These are phyloP conservation scores for Psittacula cyanocephala DNA, from an alignment of 2,113 vertebrate genomes.

Conservation along the genomic window DNA sequence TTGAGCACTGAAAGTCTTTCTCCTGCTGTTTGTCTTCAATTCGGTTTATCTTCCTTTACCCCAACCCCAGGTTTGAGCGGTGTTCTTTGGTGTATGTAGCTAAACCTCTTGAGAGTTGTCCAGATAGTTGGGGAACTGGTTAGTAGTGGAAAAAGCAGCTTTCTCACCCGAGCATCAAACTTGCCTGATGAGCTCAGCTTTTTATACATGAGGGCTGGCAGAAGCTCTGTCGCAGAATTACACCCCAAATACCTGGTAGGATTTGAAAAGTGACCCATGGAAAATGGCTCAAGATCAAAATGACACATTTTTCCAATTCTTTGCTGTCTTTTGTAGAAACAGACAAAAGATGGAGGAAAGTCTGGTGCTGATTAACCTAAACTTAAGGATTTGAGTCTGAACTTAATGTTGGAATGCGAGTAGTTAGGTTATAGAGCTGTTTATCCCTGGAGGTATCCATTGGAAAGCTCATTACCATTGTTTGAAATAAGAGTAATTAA, in stretches of 20 bases:
- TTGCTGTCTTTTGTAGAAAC: background rate
- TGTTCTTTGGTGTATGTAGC: background rate
- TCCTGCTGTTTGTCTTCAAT: background rate
- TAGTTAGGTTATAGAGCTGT: background rate
- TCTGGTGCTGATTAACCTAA: slow-evolving; percentile 50
- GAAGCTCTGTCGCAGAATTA: background rate
- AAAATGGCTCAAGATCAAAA: background rate
- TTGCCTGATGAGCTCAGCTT: background rate
- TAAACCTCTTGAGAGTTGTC: background rate
- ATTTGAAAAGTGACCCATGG: background rate
- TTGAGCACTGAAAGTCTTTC: background rate
- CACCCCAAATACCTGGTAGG: background rate
- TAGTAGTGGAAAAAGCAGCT: background rate
- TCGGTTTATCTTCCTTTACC: background rate
- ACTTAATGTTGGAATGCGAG: slow-evolving; percentile 6
- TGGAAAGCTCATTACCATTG: slow-evolving; percentile 46
- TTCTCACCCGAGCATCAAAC: background rate
- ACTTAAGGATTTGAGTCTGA: background rate
- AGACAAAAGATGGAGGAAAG: background rate
- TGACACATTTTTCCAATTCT: background rate
- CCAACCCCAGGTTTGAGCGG: background rate
- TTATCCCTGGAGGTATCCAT: slow-evolving; percentile 37
- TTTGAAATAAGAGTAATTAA: slow-evolving; percentile 15
- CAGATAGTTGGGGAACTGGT: background rate
- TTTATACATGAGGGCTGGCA: background rate